These are phyloP conservation scores for Monoplex corrugatus DNA, from an alignment of 2,888 invertebrate genomes.

Conservation along the genomic window DNA sequence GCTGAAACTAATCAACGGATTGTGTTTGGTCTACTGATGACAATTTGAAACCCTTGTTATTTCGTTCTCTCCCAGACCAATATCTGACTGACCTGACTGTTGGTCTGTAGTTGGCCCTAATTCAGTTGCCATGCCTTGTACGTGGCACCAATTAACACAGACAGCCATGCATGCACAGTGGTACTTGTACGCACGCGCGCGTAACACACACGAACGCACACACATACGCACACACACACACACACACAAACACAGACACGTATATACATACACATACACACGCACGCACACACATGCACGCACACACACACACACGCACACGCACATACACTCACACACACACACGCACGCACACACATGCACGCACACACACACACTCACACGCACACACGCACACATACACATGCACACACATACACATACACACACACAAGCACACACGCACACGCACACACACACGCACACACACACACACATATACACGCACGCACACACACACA, in stretches of 20 bases:
- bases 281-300: background rate
- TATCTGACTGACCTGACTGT: too few species aligned
- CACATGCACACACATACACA: background rate
- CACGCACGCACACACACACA: constrained; percentile 20
- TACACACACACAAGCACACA: background rate
- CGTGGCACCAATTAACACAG: too few species aligned
- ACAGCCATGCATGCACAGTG: too few species aligned
- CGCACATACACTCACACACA: background rate
- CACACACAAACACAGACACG: constrained; percentile 15
- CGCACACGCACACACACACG: background rate
- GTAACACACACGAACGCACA: constrained; percentile 27
- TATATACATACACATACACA: too few species aligned
- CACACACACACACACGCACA: background rate
- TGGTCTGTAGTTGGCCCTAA: too few species aligned
- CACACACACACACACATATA: background rate
- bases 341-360: constrained; percentile 8
- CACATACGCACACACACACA: constrained; percentile 22
- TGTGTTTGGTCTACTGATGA: too few species aligned
- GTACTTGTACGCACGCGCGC: too few species aligned
- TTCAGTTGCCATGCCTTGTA: too few species aligned
- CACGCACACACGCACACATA: background rate
- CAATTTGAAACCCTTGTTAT: too few species aligned
- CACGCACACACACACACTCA: constrained; percentile 33
- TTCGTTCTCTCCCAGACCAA: too few species aligned
- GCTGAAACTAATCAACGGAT: too few species aligned